Evolutionary conservation across 2,797 vertebrate genomes (phyloP), one percentile per base, ranked within the genome.

Genomic region (Octomys mimax): DNA sequence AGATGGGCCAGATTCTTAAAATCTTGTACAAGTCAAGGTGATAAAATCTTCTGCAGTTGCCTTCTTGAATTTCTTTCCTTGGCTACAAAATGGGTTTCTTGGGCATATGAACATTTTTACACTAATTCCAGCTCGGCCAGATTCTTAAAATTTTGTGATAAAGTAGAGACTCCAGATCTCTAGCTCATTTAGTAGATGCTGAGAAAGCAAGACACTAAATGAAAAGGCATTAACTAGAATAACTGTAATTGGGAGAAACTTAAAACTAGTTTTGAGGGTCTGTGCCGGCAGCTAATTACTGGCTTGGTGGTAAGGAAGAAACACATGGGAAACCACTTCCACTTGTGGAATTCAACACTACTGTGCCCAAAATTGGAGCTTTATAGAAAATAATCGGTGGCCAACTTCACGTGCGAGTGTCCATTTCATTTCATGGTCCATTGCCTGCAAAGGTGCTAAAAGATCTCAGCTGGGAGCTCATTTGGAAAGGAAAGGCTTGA

Each of bases 291-390:
- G 33, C 95, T 73, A 62, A 90, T 95, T 57, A 70, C 59, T 87
- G 87, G 66, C 80, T 91, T 95, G 94, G 87, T 95, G 85, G 87
- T 1, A 22, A 83, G 71, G 89, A 61, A 83, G 87, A 85, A 92
- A 13, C 49, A 91, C 57, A 81, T 49, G 80, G 54, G 75, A 95
- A 95, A 73, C 86, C 52, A 84, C 79, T 98, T 97, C 90, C 92
- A 95, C 94, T 97, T 98, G 95, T 82, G 88, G 90, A 91, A 91
- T 94, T 92, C 96, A 77, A 59, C 89, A 95, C 82, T 92, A 97
- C 92, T 66, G 78, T 75, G 68, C 64, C 66, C 59, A 78, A 66
- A 85, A 49, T 54, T 93, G 87, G 85, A 97, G 80, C 52, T 28
- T 62, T 46, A 80, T 87, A 49, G 64, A 33, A 70, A 92, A 36